These are phyloP conservation scores for Pentamera pediparva DNA, from an alignment of 53 echinoderm and acorn worm species.

Conservation along the genomic window DNA sequence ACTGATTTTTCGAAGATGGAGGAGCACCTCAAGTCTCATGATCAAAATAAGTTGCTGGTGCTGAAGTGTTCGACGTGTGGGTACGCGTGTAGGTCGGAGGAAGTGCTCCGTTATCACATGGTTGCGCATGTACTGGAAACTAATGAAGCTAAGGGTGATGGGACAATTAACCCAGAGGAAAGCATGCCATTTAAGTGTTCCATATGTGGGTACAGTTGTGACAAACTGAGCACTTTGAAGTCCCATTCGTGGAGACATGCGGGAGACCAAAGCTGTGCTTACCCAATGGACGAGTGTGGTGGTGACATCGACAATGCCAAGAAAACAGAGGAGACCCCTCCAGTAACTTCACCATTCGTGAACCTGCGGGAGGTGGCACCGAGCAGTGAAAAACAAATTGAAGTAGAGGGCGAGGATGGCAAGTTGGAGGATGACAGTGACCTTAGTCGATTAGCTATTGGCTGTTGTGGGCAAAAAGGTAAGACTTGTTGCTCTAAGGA, in stretches of 20 bases:
- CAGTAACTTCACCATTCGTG: too few relatives aligned
- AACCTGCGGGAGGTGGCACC: background rate
- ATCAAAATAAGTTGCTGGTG: constrained; percentile 59
- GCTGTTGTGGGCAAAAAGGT: constrained; percentile 25
- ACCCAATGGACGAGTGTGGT: constrained; percentile 71
- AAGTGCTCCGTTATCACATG: constrained; percentile 70
- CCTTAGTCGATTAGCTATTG: constrained; percentile 35
- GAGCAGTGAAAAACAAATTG: too few relatives aligned
- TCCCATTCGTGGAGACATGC: constrained; percentile 97
- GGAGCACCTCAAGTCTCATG: constrained; percentile 60
- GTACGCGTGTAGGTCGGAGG: constrained; percentile 63
- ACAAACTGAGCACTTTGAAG: constrained; percentile 87
- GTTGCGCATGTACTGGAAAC: constrained; percentile 62
- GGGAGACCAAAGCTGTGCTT: constrained; percentile 83
- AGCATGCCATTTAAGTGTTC: constrained; percentile 61
- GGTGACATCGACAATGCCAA: background rate
- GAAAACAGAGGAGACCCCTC: background rate
- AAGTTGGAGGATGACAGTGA: background rate
- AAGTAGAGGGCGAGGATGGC: background rate
- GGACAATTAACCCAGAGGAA: background rate
- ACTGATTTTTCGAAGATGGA: constrained; percentile 51
- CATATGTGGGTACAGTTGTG: constrained; percentile 88
- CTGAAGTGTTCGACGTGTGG: constrained; percentile 95
- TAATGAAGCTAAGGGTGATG: background rate
- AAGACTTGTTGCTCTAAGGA: constrained; percentile 14